These are phyloP conservation scores for Dendrophyllia cribrosa DNA, from an alignment of 64 coral and sea anemone genomes.

Conservation along the genomic window DNA sequence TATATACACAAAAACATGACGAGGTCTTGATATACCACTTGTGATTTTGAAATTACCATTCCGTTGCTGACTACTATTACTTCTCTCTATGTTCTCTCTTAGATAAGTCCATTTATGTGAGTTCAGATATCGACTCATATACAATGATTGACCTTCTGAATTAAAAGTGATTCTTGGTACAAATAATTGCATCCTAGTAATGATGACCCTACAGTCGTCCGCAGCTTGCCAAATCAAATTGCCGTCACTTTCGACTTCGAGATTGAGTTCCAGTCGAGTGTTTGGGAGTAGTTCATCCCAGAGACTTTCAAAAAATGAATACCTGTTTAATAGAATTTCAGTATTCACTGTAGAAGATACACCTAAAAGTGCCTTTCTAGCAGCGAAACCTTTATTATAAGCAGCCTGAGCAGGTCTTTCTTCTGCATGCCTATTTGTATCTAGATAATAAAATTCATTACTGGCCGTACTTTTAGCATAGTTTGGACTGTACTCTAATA, in stretches of 20 bases:
- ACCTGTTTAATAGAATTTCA: conserved; percentile 63
- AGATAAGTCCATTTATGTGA: conserved; percentile 39
- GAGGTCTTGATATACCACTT: not conserved
- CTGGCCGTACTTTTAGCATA: not conserved
- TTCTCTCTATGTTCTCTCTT: not conserved
- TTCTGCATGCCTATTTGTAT: not conserved
- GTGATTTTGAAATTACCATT: conserved; percentile 23
- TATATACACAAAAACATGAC: conserved; percentile 63
- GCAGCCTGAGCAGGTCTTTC: not conserved
- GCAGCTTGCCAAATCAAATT: conserved; percentile 48
- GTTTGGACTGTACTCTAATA: conserved; percentile 3
- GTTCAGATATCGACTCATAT: conserved; percentile 15
- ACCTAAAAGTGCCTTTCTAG: conserved; percentile 6
- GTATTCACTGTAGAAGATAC: not conserved
- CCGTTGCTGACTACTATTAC: not conserved
- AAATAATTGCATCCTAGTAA: conserved; percentile 1
- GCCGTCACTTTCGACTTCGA: conserved; percentile 15
- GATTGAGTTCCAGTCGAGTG: not conserved
- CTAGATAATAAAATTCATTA: conserved; percentile 57
- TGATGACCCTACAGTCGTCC: conserved; percentile 8
- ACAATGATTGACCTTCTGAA: not conserved
- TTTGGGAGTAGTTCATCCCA: conserved; percentile 17
- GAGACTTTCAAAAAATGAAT: conserved; percentile 49
- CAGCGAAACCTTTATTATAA: conserved; percentile 27
- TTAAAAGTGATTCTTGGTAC: conserved; percentile 42